These are phyloP conservation scores for Agonopterix subpropinquella DNA, from an alignment of 2,888 invertebrate genomes.

Conservation along the genomic window DNA sequence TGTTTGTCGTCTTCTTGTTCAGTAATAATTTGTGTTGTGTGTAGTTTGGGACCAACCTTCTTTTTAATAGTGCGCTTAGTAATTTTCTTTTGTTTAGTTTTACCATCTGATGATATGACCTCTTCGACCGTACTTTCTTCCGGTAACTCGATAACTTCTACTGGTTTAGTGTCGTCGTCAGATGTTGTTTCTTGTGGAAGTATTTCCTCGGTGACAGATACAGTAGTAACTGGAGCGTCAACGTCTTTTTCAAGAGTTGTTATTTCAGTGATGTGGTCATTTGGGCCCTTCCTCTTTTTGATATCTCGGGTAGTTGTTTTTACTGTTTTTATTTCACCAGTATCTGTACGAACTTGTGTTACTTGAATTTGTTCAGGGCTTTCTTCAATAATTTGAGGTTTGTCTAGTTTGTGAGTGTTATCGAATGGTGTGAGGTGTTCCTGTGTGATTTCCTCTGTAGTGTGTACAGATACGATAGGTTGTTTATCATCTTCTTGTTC, in stretches of 20 bases:
- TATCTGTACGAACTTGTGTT: conserved; percentile 44
- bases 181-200: conserved; percentile 1
- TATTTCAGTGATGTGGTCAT: conserved; percentile 38
- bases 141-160: conserved; percentile 40
- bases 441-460: conserved; percentile 34
- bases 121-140: conserved; percentile 19
- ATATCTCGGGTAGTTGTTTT: conserved; percentile 54
- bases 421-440: conserved; percentile 18
- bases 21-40: conserved; percentile 39
- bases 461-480: conserved; percentile 33
- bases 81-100: conserved; percentile 16
- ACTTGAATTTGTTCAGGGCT: conserved; percentile 32
- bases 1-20: conserved; percentile 57
- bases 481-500: conserved; percentile 34
- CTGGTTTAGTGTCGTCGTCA: conserved; percentile 31
- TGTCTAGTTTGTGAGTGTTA: conserved; percentile 12
- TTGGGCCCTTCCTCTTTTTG: conserved; percentile 44
- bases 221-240: conserved; percentile 28
- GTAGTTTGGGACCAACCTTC: conserved; percentile 39
- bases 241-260: conserved; percentile 36
- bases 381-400: conserved; percentile 31
- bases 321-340: conserved; percentile 24
- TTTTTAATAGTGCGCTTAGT: conserved; percentile 33
- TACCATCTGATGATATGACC: conserved; percentile 9
- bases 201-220: conserved; percentile 9